Evolutionary conservation across 2,797 vertebrate species (phyloP).

Genomic region (Alosa sapidissima): DNA sequence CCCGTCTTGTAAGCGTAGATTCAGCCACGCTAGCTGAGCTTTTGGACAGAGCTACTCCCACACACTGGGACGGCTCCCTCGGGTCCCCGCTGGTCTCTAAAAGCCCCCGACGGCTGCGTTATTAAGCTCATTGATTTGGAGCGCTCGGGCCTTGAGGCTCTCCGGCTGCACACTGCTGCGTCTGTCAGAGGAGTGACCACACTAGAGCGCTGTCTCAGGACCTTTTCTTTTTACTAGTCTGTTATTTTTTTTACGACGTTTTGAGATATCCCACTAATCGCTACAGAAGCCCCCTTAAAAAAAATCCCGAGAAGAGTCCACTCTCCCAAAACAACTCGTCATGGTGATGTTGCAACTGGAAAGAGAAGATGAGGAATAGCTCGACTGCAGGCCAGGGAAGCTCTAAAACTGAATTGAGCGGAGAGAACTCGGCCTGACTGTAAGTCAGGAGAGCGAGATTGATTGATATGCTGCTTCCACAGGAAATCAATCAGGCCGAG

Average conservation of each 20-base stretch:
- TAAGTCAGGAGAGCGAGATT: conserved; percentile 30
- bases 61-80: neutral
- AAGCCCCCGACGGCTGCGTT: conserved; percentile 29
- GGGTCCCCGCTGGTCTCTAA: conserved; percentile 19
- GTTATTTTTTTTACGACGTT: neutral
- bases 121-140: conserved; percentile 45
- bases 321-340: neutral
- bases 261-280: neutral
- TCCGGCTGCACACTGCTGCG: neutral
- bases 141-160: neutral
- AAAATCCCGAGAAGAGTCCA: neutral
- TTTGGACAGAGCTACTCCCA: conserved; percentile 37
- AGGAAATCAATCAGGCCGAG: conserved; percentile 52
- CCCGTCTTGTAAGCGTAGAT: conserved; percentile 41
- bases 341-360: neutral
- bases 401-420: neutral
- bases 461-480: conserved; percentile 49
- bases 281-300: neutral
- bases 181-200: neutral
- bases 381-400: neutral
- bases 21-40: conserved; percentile 33
- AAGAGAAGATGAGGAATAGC: neutral
- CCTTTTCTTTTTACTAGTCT: neutral
- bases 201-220: neutral
- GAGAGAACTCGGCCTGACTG: conserved; percentile 29